Evolutionary conservation across 2,113 vertebrate species (phyloP), one percentile per base, ranked within the genome.

Genomic region (Carettochelys insculpta): DNA sequence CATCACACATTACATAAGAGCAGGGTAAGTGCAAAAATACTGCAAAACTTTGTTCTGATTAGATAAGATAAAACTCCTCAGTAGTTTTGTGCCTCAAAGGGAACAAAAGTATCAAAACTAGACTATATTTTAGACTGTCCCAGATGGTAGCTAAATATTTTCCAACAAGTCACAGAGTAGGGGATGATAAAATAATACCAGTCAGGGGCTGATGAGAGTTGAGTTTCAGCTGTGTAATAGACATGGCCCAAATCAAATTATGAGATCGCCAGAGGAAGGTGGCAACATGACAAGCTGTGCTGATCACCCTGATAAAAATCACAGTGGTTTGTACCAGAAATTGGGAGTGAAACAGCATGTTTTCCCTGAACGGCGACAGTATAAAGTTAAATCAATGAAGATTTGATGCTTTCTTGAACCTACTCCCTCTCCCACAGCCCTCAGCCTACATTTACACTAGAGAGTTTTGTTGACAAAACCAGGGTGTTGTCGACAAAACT

Each of bases 71-170:
- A 4, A 84, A 58, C 16, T 78, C 17, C n/a, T 61, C 58, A 61
- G 12, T 8, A 0, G 1, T 13, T 29, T 58, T 87, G 80, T 85
- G 19, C 82, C 52, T 52, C 14, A 41, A 43, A 11, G 53, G 81
- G 25, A n/a, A 29, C 34, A 78, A 82, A 79, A 75, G 8, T 65
- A 20, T 10, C 19, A 38, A 65, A n/a, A 17, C 0, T 11, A 65
- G n/a, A 88, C 73, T 17, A 48, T 85, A 79, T 82, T 78, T 90
- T 82, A 53, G n/a, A 17, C 58, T 61, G 12, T 75, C 48, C 61
- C 19, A 41, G 13, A 68, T 65, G 54, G n/a, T 6, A 85, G 79
- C 2, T 43, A 24, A 16, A 81, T 73, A 61, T 13, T 45, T 82
- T 93, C 73, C 58, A 82, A 76, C 53, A 91, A 91, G 51, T 5